Percentiles rank a stretch among this genome's conserved stretches.
These are phyloP conservation scores for Philypnodon macrostomus DNA, from an alignment of 2,797 vertebrate genomes.

Conservation along the genomic window DNA sequence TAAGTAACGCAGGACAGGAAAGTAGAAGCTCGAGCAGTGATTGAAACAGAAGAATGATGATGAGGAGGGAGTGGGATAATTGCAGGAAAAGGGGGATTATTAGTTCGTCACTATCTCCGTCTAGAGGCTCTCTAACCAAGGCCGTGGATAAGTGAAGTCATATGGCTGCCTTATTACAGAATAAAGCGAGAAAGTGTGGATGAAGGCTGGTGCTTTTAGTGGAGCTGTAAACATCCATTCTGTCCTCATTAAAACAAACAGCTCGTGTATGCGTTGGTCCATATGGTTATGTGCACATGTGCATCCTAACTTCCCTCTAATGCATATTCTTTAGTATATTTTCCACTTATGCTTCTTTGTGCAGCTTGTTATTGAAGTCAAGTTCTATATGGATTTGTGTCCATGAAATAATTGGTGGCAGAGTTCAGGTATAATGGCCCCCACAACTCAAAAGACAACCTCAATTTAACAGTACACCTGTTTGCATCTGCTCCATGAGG, in stretches of 20 bases:
- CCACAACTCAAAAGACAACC: slow-evolving; percentile 19
- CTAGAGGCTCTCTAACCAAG: slow-evolving; percentile 65
- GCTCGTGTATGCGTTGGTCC: slow-evolving; percentile 55
- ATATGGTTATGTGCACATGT: slow-evolving; percentile 49
- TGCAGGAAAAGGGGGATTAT: slow-evolving; percentile 74
- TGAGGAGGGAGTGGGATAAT: slow-evolving; percentile 55
- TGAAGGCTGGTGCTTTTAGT: slow-evolving; percentile 44
- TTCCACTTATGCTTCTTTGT: slow-evolving; percentile 19
- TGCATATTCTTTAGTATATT: slow-evolving; percentile 36
- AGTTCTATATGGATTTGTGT: slow-evolving; percentile 16
- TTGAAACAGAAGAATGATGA: slow-evolving; percentile 34
- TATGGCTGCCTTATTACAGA: slow-evolving; percentile 62
- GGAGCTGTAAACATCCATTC: slow-evolving; percentile 52
- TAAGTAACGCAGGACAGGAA: too few relatives aligned
- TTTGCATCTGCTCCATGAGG: background rate
- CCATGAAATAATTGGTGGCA: slow-evolving; percentile 38
- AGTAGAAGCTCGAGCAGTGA: slow-evolving; percentile 52
- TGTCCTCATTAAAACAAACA: slow-evolving; percentile 62
- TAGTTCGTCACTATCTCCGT: slow-evolving; percentile 69
- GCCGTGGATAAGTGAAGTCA: slow-evolving; percentile 74
- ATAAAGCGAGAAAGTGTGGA: slow-evolving; percentile 44
- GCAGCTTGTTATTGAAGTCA: slow-evolving; percentile 33
- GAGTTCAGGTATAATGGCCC: background rate
- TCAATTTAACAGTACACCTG: background rate
- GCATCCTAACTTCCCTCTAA: slow-evolving; percentile 25